phyloP scores from a whole-genome alignment of 2,888 invertebrate genomes.

The Luperina testacea region DNA sequence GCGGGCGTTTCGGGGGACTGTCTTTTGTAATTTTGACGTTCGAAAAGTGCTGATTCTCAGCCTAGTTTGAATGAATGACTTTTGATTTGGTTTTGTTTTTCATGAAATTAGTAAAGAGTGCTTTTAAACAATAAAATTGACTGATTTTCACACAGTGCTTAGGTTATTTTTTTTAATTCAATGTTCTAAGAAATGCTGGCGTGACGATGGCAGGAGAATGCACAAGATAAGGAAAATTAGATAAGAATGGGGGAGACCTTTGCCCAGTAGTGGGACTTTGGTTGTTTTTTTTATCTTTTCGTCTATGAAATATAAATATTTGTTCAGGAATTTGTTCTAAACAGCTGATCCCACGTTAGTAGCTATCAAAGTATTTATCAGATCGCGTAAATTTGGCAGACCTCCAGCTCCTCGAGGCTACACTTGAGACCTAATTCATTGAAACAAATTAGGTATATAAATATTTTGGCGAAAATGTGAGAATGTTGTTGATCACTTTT shows the following conservation, averaged over 20 bases:
- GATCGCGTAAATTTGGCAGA: conserved; percentile 27
- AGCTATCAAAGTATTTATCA: conserved; percentile 18
- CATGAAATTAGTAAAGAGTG: too few species aligned
- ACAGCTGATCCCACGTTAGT: conserved; percentile 24
- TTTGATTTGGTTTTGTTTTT: too few species aligned
- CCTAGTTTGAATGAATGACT: too few species aligned
- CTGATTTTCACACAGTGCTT: neutral
- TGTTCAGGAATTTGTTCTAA: neutral
- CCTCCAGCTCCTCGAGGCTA: conserved; percentile 18
- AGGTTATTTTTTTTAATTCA: neutral
- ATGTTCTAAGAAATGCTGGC: too few species aligned
- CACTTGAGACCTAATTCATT: conserved; percentile 17
- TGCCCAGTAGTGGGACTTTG: too few species aligned
- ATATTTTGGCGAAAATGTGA: conserved; percentile 9
- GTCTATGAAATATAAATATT: neutral
- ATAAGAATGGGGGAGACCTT: too few species aligned
- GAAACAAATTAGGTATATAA: conserved; percentile 19
- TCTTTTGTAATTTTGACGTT: too few species aligned
- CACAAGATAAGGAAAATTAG: too few species aligned
- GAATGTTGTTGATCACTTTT: neutral
- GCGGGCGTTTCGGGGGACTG: too few species aligned
- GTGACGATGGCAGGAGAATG: too few species aligned
- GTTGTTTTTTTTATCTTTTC: neutral
- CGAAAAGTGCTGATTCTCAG: too few species aligned
- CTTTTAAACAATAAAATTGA: neutral